phyloP scores from a whole-genome alignment of 2,797 vertebrate species.

The Alauda arvensis region DNA sequence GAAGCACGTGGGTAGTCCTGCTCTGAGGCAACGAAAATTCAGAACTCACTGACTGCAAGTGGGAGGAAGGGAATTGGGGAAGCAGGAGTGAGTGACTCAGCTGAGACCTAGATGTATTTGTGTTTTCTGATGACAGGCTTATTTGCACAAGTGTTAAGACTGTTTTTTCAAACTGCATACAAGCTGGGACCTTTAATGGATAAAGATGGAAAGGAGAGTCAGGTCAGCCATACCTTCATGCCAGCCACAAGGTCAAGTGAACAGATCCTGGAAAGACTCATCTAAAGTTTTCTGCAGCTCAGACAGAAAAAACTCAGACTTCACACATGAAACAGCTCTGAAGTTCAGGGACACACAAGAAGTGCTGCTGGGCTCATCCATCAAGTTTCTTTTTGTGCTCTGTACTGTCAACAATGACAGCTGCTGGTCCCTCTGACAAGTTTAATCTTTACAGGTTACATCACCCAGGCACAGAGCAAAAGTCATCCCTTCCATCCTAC shows the following conservation, averaged over 20 bases:
- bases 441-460: slow-evolving; percentile 25
- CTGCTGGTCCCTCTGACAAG: not conserved
- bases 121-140: not conserved
- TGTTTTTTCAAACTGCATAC: not conserved
- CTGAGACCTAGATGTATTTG: not conserved
- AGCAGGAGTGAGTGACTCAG: not conserved
- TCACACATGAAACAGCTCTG: not conserved
- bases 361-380: not conserved
- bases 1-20: not conserved
- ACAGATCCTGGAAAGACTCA: not conserved
- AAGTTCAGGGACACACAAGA: not conserved
- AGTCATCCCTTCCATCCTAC: not conserved
- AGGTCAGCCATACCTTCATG: not conserved
- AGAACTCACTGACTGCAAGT: not conserved
- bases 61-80: not conserved
- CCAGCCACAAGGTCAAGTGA: not conserved
- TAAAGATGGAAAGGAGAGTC: not conserved
- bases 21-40: not conserved
- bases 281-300: not conserved
- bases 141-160: not conserved
- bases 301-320: not conserved
- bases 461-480: not conserved
- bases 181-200: not conserved
- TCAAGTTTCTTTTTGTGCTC: not conserved
- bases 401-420: not conserved